Evolutionary conservation across 1,140 invertebrate genomes (phyloP), one percentile per base, ranked within the genome.

Genomic region (Choristoneura fumiferana): DNA sequence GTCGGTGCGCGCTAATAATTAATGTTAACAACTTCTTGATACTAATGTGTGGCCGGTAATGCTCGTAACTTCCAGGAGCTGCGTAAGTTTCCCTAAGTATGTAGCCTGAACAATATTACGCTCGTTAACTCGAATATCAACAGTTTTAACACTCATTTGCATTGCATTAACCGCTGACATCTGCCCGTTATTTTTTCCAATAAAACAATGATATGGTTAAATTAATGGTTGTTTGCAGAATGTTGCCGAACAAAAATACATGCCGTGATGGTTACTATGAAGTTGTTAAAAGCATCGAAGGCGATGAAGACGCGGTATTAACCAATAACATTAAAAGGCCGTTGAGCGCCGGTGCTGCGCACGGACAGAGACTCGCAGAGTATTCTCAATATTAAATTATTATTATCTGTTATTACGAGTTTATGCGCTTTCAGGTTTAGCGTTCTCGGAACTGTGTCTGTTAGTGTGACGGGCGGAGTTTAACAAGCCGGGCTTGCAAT

Each of bases 321-420:
- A 73, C 72, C 70, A 78, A 84, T 81, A 76, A 78, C 76, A 79
- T 82, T 81, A 79, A 81, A 81, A 78, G 65, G 71, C 65, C 65
- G 73, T 84, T 73, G 76, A 77, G 61, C 60, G 53, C 34, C 49
- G 55, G 71, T 73, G 68, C 63, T 62, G 63, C 53, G 65, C 35
- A 62, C 58, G 62, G 61, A 57, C 57, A 33, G 58, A 37, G 66
- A 74, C 73, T 71, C 65, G 67, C 65, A 29, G 65, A 60, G 56
- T 65, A 67, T 71, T 67, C 59, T 62, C 70, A 65, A 73, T 73
- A 69, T 81, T 73, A 67, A 62, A 68, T 72, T 82, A 75, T 81
- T 77, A 79, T 76, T 81, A 67, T 72, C 65, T 56, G 67, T 78
- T 69, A 73, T 75, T 76, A 62, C 63, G 71, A 69, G 65, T 74